phyloP scores from a whole-genome alignment of 2,113 vertebrate species.

The Etheostoma spectabile region DNA sequence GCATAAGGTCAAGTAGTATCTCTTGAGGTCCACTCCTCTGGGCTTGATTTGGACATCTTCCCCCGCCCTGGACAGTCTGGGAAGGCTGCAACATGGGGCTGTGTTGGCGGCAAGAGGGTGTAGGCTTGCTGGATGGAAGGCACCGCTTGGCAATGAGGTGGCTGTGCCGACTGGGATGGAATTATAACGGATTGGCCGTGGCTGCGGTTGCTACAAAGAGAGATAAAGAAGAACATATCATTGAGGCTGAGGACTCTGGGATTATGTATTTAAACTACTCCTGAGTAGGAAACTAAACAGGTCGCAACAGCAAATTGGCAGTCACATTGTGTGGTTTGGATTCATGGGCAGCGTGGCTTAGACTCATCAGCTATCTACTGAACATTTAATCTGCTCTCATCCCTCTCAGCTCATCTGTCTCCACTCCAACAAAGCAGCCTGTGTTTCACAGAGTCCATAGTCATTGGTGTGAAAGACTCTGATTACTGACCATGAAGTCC shows the following conservation, averaged over 20 bases:
- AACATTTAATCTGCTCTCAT: not conserved
- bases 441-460: conserved; percentile 25
- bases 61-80: conserved; percentile 92
- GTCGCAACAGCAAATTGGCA: not conserved
- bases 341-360: not conserved
- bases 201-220: conserved; percentile 70
- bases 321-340: not conserved
- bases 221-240: conserved; percentile 25
- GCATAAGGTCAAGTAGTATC: conserved; percentile 99
- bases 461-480: not conserved
- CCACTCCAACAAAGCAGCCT: not conserved
- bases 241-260: not conserved
- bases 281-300: not conserved
- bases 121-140: conserved; percentile 86
- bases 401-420: conserved; percentile 34
- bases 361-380: not conserved
- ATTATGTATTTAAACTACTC: not conserved
- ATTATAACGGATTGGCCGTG: conserved; percentile 82
- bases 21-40: conserved; percentile 97
- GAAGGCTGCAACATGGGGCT: conserved; percentile 84
- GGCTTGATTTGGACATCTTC: conserved; percentile 94
- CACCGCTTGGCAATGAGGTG: conserved; percentile 88
- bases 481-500: conserved; percentile 30
- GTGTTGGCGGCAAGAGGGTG: conserved; percentile 80
- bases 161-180: conserved; percentile 89